Conservation (phyloP, 1,140 invertebrate species). For the Asobara japonica region DNA sequence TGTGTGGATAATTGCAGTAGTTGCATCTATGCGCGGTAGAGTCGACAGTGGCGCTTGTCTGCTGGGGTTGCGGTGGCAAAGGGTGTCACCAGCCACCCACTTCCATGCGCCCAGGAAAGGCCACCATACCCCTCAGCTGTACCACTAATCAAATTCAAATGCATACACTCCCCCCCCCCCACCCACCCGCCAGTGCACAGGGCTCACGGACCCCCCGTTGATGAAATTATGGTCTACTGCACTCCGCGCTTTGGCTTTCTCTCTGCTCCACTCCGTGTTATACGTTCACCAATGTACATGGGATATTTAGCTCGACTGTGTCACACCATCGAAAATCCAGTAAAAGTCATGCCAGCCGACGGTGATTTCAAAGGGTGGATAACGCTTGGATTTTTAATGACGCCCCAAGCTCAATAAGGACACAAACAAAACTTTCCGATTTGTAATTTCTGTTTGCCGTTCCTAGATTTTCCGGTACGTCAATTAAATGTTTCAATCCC, state of each 20-base stretch:
- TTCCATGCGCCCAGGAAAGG: constrained; percentile 36
- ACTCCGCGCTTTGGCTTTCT: constrained; percentile 33
- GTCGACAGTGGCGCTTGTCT: constrained; percentile 39
- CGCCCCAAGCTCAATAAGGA: not conserved
- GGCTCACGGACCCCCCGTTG: constrained; percentile 43
- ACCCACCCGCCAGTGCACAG: constrained; percentile 47
- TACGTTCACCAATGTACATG: constrained; percentile 7
- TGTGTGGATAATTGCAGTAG: constrained; percentile 63
- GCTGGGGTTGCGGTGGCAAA: constrained; percentile 60
- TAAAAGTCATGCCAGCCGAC: not conserved
- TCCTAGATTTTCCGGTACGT: too few species aligned
- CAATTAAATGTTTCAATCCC: too few species aligned
- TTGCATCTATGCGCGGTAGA: constrained; percentile 52
- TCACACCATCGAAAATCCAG: constrained; percentile 8
- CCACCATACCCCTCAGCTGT: constrained; percentile 32
- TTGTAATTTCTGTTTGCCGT: too few species aligned
- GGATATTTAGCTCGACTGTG: constrained; percentile 6
- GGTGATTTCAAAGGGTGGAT: not conserved
- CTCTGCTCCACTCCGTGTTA: constrained; percentile 2
- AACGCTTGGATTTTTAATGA: constrained; percentile 1
- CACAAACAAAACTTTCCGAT: too few species aligned
- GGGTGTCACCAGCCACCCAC: constrained; percentile 55
- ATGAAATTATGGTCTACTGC: constrained; percentile 64
- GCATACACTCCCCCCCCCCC: constrained; percentile 50
- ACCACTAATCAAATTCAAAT: constrained; percentile 63